Percentiles rank a stretch among this genome's conserved stretches.
Evolutionary conservation across 1,140 invertebrate species (phyloP).

Genomic region (Rhyzopertha dominica): DNA sequence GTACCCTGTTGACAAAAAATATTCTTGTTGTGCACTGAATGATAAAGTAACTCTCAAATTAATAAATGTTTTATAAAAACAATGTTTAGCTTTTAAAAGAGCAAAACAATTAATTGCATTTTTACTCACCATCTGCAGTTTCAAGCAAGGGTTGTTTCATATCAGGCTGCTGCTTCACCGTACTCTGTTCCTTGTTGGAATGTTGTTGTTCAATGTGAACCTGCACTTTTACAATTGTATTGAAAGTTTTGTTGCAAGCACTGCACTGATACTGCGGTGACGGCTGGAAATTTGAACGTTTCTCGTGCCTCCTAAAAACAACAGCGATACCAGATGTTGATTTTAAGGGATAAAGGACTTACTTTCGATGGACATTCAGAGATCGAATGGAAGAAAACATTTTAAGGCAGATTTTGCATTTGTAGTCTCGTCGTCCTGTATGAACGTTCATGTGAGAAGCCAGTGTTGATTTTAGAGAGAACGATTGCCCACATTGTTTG

Average conservation of each 20-base stretch:
- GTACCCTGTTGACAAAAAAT: background rate
- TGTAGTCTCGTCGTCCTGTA: constrained; percentile 9
- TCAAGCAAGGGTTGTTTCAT: constrained; percentile 23
- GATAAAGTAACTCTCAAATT: constrained; percentile 1
- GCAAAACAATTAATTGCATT: background rate
- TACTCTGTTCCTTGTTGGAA: background rate
- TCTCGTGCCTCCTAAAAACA: constrained; percentile 13
- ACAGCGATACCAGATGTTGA: background rate
- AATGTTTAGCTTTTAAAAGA: background rate
- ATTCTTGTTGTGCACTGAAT: constrained; percentile 6
- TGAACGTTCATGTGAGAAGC: constrained; percentile 33
- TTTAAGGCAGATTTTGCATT: constrained; percentile 21
- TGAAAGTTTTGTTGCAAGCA: constrained; percentile 21
- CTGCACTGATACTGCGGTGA: constrained; percentile 19
- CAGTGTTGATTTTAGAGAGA: constrained; percentile 36
- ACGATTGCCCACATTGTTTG: constrained; percentile 27
- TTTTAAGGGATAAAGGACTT: background rate
- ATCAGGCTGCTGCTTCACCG: constrained; percentile 9
- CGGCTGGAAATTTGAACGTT: too few relatives aligned
- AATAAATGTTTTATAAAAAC: constrained; percentile 10
- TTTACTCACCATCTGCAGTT: constrained; percentile 18
- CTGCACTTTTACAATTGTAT: constrained; percentile 12
- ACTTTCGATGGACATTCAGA: constrained; percentile 22
- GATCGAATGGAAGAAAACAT: constrained; percentile 16
- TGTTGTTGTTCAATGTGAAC: constrained; percentile 10